A percentile compares a stretch with the other conserved stretches of the same genome.
These are phyloP conservation scores for Phainopepla nitens DNA, from an alignment of 2,113 vertebrate genomes.

Conservation along the genomic window DNA sequence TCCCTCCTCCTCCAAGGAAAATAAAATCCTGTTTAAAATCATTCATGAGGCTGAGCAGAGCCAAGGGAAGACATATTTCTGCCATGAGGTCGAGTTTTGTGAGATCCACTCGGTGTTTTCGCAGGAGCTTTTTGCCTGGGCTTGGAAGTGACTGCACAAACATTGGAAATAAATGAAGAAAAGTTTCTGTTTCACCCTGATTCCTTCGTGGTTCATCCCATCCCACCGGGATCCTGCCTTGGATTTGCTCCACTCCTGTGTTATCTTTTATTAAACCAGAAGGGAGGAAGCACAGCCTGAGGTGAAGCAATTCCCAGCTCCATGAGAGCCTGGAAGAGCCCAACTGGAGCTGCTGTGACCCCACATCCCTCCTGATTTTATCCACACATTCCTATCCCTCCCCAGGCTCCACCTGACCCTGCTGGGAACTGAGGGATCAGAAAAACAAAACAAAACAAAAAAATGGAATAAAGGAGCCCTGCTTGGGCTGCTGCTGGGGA, in stretches of 20 bases:
- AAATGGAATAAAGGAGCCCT: background rate
- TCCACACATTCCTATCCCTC: background rate
- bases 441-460: background rate
- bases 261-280: background rate
- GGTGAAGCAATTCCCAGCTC: background rate
- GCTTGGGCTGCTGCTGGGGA: background rate
- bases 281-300: background rate
- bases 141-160: background rate
- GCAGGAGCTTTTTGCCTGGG: background rate
- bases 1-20: background rate
- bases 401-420: slow-evolving; percentile 1
- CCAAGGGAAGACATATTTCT: background rate
- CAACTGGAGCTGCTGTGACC: background rate
- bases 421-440: background rate
- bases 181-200: fast-evolving
- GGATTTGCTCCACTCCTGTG: background rate
- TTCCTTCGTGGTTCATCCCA: background rate
- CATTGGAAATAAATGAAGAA: background rate
- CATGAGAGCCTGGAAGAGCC: background rate
- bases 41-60: background rate
- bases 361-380: background rate
- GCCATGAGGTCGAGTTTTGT: background rate
- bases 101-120: background rate
- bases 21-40: background rate
- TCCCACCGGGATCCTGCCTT: background rate